Conservation (phyloP, 2,113 vertebrate species). For the Prinia subflava region DNA sequence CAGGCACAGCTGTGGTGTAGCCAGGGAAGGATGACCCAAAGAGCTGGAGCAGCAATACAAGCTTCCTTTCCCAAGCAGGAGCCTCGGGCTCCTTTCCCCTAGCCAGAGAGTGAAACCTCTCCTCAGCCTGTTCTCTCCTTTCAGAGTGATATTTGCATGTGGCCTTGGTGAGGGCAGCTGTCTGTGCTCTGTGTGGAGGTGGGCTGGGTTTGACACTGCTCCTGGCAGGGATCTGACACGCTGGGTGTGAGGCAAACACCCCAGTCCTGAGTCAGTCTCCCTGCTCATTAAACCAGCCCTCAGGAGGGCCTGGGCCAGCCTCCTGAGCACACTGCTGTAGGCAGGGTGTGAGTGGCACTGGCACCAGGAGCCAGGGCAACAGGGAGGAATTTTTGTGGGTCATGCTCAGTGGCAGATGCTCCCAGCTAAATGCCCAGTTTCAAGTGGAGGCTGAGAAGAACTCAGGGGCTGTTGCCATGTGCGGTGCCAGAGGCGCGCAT, state of each 20-base stretch:
- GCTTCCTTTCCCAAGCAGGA: not conserved
- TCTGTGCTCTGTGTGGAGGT: not conserved
- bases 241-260: not conserved
- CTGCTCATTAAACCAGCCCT: not conserved
- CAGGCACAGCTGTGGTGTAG: not conserved
- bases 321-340: not conserved
- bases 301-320: not conserved
- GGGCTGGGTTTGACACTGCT: not conserved
- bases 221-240: not conserved
- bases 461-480: not conserved
- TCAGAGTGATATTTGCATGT: accelerated
- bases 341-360: not conserved
- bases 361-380: not conserved
- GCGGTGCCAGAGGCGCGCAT: accelerated
- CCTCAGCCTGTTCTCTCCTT: not conserved
- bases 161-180: not conserved
- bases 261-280: not conserved
- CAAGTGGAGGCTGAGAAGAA: not conserved
- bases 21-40: accelerated
- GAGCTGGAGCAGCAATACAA: not conserved
- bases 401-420: not conserved
- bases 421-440: not conserved
- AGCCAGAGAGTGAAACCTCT: not conserved
- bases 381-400: not conserved
- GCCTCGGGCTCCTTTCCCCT: not conserved